Base-by-base conservation (phyloP, 2,888 invertebrate species). In the Palloptera scutellata region DNA sequence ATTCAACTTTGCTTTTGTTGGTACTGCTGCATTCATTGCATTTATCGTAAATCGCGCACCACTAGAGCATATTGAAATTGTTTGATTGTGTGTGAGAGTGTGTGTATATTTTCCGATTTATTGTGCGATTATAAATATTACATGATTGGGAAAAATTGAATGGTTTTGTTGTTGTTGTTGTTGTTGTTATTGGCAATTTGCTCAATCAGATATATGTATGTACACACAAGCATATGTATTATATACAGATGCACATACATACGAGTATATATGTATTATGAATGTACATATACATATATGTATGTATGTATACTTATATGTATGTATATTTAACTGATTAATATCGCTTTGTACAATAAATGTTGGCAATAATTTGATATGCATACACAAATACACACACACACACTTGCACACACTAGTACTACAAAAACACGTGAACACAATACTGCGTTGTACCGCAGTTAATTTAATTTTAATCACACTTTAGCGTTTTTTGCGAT, bases 381-480 rank as follows among this genome's bases (percentile, higher is more conserved):
- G 30, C 30, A 30, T 30, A 30, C 30, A 30, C 2, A 30, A 30
- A 66, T 1, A 51, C n/a, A 19, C 20, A 62, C 40, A 10, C 41
- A 10, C 19, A 54, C 15, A 13, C 13, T 19, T 12, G 19, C 19
- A 41, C 1, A 43, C 12, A 6, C n/a, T n/a, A n/a, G n/a, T n/a
- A n/a, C n/a, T 30, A 30, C 30, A 30, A 4, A 30, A 30, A 30
- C 30, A 30, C 30, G 6, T 30, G 30, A 30, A 30, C 30, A 30
- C 30, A 30, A 30, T 30, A 30, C 30, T 30, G 30, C 30, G 30
- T 30, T 30, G 30, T n/a, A 45, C 45, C 3, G 66, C 68, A 68
- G 68, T 68, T 64, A 68, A 68, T 68, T 68, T 61, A 64, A 68
- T 55, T 68, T 64, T 68, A 63, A 64, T 68, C 57, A 64, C 61